Evolutionary conservation across 2,888 invertebrate genomes (phyloP), one percentile per base, ranked within the genome.

Genomic region (Lycophotia porphyrea): DNA sequence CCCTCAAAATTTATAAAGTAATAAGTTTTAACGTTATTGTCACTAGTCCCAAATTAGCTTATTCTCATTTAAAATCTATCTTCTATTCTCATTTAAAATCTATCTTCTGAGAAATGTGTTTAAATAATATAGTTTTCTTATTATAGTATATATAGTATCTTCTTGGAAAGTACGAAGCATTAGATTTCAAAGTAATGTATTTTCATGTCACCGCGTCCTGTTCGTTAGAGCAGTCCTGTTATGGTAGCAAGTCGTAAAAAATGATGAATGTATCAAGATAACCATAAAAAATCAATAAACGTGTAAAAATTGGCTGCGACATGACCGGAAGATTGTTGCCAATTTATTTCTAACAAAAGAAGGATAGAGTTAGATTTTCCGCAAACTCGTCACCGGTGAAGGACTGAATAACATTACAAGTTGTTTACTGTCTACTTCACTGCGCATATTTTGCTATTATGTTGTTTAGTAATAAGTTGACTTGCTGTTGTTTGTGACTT

Each of bases 231-330:
- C 84, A 85, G 80, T 85, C 89, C 90, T 89, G 89, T 90, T 89
- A 90, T 84, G 77, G 78, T 80, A 84, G 86, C 74, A 82, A 89
- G 90, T 90, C 90, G 84, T 93, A 92, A 93, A 92, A 92, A 88
- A 84, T 91, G 92, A 93, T 92, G 89, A 81, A 91, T 91, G 89
- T 81, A 80, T 78, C 85, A 90, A 89, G 90, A 92, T 93, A 93
- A 91, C 90, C 92, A 92, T 93, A 92, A 92, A 92, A 92, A 92
- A 90, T 91, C 91, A 90, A 92, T 93, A 91, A 92, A 89, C 88
- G 86, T 89, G 87, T 89, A 88, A 90, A 88, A 90, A 91, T 89
- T 90, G 89, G 90, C 89, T 88, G 88, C 84, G 87, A 77, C 87
- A 78, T 80, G 84, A 86, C 84, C 71, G 72, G 71, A 82, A 86